Conservation (phyloP, 2,888 invertebrate genomes). For the Caenorhabditis sp. region DNA sequence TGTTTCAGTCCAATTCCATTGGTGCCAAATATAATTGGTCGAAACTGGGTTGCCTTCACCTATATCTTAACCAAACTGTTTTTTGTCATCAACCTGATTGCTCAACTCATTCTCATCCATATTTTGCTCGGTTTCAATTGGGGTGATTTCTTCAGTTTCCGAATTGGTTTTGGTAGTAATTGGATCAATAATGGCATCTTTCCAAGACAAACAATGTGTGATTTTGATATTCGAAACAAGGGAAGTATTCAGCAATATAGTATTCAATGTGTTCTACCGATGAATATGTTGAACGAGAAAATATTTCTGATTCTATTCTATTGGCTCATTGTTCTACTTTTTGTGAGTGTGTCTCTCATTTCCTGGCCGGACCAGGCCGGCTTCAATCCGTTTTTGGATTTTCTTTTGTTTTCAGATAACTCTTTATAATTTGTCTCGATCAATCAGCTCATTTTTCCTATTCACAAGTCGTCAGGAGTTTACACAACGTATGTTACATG, state of each 20-base stretch:
- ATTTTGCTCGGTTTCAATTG: constrained; percentile 61
- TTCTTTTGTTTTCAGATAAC: constrained; percentile 11
- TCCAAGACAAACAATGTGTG: constrained; percentile 54
- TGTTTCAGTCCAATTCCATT: constrained; percentile 20
- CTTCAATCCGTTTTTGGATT: not conserved
- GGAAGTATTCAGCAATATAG: constrained; percentile 52
- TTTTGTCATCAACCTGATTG: constrained; percentile 63
- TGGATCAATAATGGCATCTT: constrained; percentile 54
- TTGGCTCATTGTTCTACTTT: constrained; percentile 40
- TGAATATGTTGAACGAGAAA: constrained; percentile 70
- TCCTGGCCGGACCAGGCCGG: too few relatives aligned
- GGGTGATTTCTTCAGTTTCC: constrained; percentile 45
- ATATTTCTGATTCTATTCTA: constrained; percentile 56
- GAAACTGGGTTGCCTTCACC: constrained; percentile 39
- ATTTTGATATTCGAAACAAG: constrained; percentile 55
- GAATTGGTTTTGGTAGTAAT: constrained; percentile 45
- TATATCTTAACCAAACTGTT: constrained; percentile 68
- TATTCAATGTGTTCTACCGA: constrained; percentile 60
- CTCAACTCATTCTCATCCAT: constrained; percentile 63
- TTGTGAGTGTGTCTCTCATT: not conserved
- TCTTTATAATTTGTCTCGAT: constrained; percentile 10
- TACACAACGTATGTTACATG: constrained; percentile 21
- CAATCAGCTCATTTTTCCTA: constrained; percentile 16
- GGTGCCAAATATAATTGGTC: constrained; percentile 20
- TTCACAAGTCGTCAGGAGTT: constrained; percentile 14